These are phyloP conservation scores for Sphinx pinastri DNA, from an alignment of 2,888 invertebrate genomes.

Conservation along the genomic window DNA sequence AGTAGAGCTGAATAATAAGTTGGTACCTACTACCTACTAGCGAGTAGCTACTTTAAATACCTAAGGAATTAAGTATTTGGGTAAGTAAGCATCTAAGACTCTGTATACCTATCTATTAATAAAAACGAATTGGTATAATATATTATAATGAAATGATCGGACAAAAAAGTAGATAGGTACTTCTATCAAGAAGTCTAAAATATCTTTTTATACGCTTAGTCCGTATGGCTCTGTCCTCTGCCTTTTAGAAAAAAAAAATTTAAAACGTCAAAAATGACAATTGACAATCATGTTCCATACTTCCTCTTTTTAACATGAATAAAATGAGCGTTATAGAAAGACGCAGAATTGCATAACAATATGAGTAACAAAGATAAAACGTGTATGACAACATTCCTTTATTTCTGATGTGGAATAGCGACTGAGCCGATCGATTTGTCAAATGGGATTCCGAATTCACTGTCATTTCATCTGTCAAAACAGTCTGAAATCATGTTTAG, in stretches of 20 bases:
- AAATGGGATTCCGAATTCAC: slow-evolving; percentile 30
- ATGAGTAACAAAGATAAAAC: slow-evolving; percentile 12
- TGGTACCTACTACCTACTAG: too few relatives aligned
- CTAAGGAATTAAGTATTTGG: too few relatives aligned
- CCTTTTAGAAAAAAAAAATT: neutral
- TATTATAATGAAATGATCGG: too few relatives aligned
- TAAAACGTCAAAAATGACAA: neutral
- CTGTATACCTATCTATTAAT: too few relatives aligned
- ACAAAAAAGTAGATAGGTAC: too few relatives aligned
- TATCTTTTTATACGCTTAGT: too few relatives aligned
- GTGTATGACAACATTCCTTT: neutral
- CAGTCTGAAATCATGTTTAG: slow-evolving; percentile 49
- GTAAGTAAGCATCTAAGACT: too few relatives aligned
- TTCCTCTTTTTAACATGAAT: neutral
- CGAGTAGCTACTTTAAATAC: too few relatives aligned
- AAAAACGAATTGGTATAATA: too few relatives aligned
- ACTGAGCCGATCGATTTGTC: slow-evolving; percentile 30
- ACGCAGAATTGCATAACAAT: slow-evolving; percentile 2
- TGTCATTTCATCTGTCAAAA: slow-evolving; percentile 37
- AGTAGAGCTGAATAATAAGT: too few relatives aligned
- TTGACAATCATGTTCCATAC: neutral
- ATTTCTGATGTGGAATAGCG: slow-evolving; percentile 23
- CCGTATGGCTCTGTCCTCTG: too few relatives aligned
- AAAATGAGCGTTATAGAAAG: neutral
- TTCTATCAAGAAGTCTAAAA: too few relatives aligned